Percentiles rank a stretch among this genome's conserved stretches.
These are phyloP conservation scores for Orchestia grillus DNA, from an alignment of 1,140 invertebrate genomes.

Conservation along the genomic window DNA sequence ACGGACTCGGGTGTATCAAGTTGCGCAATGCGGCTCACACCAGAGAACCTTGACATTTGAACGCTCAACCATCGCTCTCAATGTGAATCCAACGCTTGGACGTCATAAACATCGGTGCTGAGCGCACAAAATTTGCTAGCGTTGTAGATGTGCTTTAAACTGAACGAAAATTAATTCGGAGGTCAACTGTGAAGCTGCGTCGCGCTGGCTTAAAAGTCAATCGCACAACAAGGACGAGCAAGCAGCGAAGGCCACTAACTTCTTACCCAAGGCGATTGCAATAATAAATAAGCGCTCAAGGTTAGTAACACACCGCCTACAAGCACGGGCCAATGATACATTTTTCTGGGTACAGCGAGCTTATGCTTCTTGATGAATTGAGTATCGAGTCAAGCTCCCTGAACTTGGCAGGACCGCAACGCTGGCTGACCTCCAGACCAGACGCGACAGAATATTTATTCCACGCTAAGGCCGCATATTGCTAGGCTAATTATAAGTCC, in stretches of 20 bases:
- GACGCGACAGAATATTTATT: background rate
- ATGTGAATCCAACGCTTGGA: background rate
- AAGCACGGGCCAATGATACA: conserved; percentile 8
- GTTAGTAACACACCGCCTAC: background rate
- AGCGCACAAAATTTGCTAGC: background rate
- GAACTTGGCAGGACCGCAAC: background rate
- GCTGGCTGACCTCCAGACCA: background rate
- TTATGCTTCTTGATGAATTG: background rate
- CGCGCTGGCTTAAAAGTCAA: background rate
- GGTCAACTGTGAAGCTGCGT: background rate
- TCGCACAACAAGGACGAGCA: background rate
- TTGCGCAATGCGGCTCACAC: background rate
- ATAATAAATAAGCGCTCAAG: conserved; percentile 25
- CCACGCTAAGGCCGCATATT: background rate
- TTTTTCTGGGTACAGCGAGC: background rate
- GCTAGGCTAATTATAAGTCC: background rate
- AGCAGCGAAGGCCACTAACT: background rate
- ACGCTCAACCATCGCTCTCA: background rate
- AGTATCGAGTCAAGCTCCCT: background rate
- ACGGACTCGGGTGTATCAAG: background rate
- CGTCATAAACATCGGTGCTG: background rate
- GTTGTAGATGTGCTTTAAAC: background rate
- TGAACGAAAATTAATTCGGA: background rate
- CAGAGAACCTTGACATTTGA: conserved; percentile 23
- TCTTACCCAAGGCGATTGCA: background rate